Evolutionary conservation across 2,888 invertebrate species (phyloP).

Genomic region (Euproctis similis): DNA sequence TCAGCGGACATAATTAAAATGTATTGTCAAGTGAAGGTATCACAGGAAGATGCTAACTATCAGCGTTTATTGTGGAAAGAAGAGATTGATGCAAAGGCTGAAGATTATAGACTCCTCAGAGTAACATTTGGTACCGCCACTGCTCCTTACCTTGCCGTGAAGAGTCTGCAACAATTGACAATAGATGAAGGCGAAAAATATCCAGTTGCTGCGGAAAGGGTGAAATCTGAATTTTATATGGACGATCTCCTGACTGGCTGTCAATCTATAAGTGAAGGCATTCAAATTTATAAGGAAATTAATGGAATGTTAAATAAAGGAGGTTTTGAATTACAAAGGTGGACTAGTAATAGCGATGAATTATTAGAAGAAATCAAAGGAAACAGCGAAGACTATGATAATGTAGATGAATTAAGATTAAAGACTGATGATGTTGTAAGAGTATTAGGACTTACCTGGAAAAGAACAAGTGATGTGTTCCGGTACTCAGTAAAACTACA

Average conservation of each 20-base stretch:
- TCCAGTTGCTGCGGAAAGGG: conserved; percentile 1
- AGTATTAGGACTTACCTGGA: too few species aligned
- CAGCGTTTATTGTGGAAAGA: conserved; percentile 6
- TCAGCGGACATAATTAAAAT: conserved; percentile 8
- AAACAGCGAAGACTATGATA: not conserved
- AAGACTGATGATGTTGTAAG: conserved; percentile 14
- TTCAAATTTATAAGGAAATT: conserved; percentile 3
- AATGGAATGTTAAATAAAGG: conserved; percentile 2
- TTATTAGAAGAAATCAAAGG: not conserved
- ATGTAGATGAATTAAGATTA: too few species aligned
- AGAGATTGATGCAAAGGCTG: not conserved
- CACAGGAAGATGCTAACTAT: conserved; percentile 4
- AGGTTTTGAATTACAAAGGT: conserved; percentile 7
- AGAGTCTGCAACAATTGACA: conserved; percentile 3
- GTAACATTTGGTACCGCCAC: conserved; percentile 8
- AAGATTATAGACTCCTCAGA: not conserved
- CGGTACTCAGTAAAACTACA: conserved; percentile 13
- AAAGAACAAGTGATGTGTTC: conserved; percentile 11
- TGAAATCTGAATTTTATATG: conserved; percentile 4
- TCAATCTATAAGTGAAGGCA: conserved; percentile 1
- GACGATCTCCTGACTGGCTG: conserved; percentile 6
- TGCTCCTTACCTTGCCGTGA: conserved; percentile 5
- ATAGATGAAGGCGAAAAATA: conserved; percentile 3
- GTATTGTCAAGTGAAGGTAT: conserved; percentile 9
- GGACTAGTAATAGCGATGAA: conserved; percentile 5